phyloP scores from a whole-genome alignment of 2,113 vertebrate genomes.

The Oostethus manadensis region DNA sequence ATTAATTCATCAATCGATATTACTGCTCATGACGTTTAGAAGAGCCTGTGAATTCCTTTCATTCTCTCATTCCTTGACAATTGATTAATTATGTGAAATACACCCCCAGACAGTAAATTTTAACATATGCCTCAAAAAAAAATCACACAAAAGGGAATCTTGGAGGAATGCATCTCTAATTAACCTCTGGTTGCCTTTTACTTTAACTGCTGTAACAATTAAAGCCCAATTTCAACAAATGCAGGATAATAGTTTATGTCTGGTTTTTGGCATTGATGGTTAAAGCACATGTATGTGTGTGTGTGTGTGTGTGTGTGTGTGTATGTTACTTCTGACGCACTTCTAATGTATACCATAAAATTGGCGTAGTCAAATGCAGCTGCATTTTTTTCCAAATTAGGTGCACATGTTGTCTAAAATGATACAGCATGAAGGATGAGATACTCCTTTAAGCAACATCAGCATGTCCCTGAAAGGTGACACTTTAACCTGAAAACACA shows the following conservation, averaged over 20 bases:
- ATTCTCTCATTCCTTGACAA: slow-evolving; percentile 4
- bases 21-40: not conserved
- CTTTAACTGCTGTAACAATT: slow-evolving; percentile 9
- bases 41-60: not conserved
- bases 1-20: not conserved
- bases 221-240: not conserved
- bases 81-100: slow-evolving; percentile 18
- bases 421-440: slow-evolving; percentile 24
- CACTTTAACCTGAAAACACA: slow-evolving; percentile 7
- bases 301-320: no score
- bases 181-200: slow-evolving; percentile 23
- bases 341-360: slow-evolving; percentile 22
- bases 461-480: not conserved
- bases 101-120: slow-evolving; percentile 39
- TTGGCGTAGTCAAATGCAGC: slow-evolving; percentile 6
- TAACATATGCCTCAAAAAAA: slow-evolving; percentile 40
- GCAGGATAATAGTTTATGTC: slow-evolving; percentile 2
- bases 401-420: slow-evolving; percentile 26
- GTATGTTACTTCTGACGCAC: slow-evolving; percentile 24
- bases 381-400: slow-evolving; percentile 37
- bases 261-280: slow-evolving; percentile 2
- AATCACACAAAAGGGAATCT: slow-evolving; percentile 22
- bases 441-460: slow-evolving; percentile 12
- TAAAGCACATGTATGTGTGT: not conserved
- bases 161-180: slow-evolving; percentile 39